Evolutionary conservation across 1,140 invertebrate genomes (phyloP).

Genomic region (Caenorhabditis latens): DNA sequence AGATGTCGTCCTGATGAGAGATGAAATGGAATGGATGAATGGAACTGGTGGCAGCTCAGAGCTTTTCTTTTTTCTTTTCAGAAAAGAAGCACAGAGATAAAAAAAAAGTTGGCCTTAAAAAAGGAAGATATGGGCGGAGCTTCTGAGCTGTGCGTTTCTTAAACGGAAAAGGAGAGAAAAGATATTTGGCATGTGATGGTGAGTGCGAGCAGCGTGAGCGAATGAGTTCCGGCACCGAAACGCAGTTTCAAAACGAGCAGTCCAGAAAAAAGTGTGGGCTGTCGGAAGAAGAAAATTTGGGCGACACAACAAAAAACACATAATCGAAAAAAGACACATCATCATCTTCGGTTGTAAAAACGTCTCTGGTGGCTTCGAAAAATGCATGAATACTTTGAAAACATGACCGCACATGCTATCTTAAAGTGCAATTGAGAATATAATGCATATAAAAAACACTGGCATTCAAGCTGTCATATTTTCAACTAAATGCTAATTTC

Average conservation of each 20-base stretch:
- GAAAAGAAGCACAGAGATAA: conserved; percentile 31
- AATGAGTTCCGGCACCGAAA: conserved; percentile 30
- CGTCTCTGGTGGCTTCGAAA: not conserved
- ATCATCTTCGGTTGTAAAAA: not conserved
- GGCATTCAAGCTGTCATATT: too few species aligned
- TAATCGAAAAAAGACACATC: not conserved
- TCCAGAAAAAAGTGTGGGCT: not conserved
- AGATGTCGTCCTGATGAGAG: conserved; percentile 35
- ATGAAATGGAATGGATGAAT: conserved; percentile 2
- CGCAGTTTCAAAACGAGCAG: not conserved
- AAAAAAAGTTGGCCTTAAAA: not conserved
- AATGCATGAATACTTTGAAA: not conserved
- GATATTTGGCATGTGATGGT: conserved; percentile 50
- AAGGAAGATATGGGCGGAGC: conserved; percentile 8
- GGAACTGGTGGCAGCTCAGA: not conserved
- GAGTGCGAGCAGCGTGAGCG: conserved; percentile 12
- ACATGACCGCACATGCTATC: too few species aligned
- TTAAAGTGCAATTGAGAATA: too few species aligned
- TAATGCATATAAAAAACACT: too few species aligned
- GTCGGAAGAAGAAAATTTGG: not conserved
- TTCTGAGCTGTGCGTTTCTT: conserved; percentile 36
- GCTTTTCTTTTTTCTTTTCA: not conserved
- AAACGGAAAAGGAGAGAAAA: conserved; percentile 36
- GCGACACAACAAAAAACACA: not conserved
- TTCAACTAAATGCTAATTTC: too few species aligned